phyloP scores from a whole-genome alignment of 2,113 vertebrate species.

The Cyprinus carpio region DNA sequence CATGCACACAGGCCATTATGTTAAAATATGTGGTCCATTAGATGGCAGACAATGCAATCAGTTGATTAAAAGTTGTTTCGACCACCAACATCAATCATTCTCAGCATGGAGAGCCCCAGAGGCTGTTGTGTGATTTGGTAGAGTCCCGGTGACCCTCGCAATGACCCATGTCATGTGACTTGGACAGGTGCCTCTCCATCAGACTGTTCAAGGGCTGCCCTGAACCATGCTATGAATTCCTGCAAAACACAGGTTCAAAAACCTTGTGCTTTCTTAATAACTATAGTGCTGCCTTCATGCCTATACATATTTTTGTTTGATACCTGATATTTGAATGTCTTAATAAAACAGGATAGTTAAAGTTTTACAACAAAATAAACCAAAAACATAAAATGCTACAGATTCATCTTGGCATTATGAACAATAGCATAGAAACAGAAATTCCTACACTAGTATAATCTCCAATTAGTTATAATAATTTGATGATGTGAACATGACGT shows the following conservation, averaged over 20 bases:
- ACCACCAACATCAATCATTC: slow-evolving; percentile 44
- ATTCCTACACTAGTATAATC: not conserved
- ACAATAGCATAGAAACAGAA: not conserved
- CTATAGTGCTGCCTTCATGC: not conserved
- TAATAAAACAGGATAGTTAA: not conserved
- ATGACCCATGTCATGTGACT: slow-evolving; percentile 43
- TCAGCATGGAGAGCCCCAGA: slow-evolving; percentile 21
- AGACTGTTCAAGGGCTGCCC: not conserved
- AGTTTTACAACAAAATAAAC: not conserved
- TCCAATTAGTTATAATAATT: not conserved
- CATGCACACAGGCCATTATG: slow-evolving; percentile 39
- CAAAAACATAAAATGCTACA: not conserved
- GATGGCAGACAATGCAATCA: slow-evolving; percentile 54
- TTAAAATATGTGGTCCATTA: slow-evolving; percentile 54
- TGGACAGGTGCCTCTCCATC: slow-evolving; percentile 7
- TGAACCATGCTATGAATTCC: not conserved
- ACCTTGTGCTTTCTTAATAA: no score
- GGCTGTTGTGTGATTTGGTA: slow-evolving; percentile 16
- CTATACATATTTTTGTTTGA: slow-evolving; percentile 5
- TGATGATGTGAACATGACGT: not conserved
- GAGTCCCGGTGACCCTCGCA: not conserved
- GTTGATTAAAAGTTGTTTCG: slow-evolving; percentile 54
- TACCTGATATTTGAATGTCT: not conserved
- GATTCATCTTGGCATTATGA: not conserved
- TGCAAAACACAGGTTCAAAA: not conserved